These are phyloP conservation scores for Trilocha varians DNA, from an alignment of 2,888 invertebrate species.

Conservation along the genomic window DNA sequence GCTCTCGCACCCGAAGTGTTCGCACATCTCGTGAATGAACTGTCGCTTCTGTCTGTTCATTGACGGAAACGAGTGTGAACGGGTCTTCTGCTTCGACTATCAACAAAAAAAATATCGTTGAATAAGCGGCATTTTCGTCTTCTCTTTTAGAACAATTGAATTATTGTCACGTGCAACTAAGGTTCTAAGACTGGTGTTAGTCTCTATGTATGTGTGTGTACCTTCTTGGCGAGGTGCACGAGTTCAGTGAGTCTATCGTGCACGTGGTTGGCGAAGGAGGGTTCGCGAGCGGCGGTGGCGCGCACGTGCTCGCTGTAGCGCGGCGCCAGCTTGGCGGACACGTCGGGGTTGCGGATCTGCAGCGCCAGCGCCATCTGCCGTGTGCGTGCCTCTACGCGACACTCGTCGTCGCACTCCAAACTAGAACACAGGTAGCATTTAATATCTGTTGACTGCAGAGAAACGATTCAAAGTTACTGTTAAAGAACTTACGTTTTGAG, in stretches of 20 bases:
- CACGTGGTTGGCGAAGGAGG: conserved; percentile 83
- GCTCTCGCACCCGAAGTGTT: conserved; percentile 94
- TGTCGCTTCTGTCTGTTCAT: conserved; percentile 95
- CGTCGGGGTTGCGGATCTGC: conserved; percentile 93
- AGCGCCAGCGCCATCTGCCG: conserved; percentile 90
- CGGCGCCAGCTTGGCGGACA: conserved; percentile 84
- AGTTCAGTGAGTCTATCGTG: conserved; percentile 89
- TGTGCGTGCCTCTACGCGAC: conserved; percentile 89
- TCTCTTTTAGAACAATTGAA: too few species aligned
- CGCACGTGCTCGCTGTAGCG: conserved; percentile 91
- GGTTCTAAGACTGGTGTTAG: not conserved
- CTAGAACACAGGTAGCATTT: conserved; percentile 65
- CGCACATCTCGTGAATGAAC: conserved; percentile 94
- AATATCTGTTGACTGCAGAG: too few species aligned
- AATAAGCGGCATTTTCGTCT: too few species aligned
- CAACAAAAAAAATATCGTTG: conserved; percentile 3
- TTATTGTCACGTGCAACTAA: too few species aligned
- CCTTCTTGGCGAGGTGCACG: conserved; percentile 90
- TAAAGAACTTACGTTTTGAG: conserved; percentile 74
- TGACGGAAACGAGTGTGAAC: conserved; percentile 90
- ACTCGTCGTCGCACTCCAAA: conserved; percentile 94
- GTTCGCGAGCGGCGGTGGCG: conserved; percentile 85
- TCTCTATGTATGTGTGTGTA: conserved; percentile 25
- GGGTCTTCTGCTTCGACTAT: conserved; percentile 84
- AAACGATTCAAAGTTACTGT: not conserved